These are phyloP conservation scores for Teleogryllus occipitalis DNA, from an alignment of 1,140 invertebrate species.

Conservation along the genomic window DNA sequence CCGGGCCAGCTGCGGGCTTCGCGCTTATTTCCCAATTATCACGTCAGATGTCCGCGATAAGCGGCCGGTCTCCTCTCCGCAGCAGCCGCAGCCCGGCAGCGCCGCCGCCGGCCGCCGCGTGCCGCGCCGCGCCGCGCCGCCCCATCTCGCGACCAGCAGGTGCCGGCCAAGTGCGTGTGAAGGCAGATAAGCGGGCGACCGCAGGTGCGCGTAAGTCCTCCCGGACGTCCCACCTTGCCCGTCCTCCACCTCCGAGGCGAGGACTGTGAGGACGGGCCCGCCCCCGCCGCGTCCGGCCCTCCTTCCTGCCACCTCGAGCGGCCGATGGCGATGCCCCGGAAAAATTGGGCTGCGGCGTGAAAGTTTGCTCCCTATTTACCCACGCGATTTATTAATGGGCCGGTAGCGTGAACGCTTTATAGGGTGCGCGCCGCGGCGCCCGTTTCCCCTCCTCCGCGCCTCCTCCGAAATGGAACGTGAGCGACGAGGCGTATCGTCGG, in stretches of 20 bases:
- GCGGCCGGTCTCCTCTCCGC: not conserved
- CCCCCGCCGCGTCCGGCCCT: not conserved
- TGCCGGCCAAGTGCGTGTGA: not conserved
- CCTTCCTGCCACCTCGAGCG: not conserved
- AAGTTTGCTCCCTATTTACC: not conserved
- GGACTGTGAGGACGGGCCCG: not conserved
- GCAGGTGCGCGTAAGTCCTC: not conserved
- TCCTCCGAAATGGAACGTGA: no score
- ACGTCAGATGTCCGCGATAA: not conserved
- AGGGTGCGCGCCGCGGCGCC: no score
- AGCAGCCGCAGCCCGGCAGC: no score
- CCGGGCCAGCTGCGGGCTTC: not conserved
- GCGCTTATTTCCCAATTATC: not conserved
- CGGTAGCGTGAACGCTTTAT: not conserved
- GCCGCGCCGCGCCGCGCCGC: no score
- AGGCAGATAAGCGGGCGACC: not conserved
- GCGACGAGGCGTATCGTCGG: no score
- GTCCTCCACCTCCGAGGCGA: not conserved
- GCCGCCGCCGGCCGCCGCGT: no score
- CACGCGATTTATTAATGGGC: not conserved
- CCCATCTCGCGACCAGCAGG: not conserved
- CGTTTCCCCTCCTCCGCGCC: no score
- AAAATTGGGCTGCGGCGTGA: not conserved
- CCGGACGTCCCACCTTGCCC: not conserved
- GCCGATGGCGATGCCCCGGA: no score